Evolutionary conservation across 1,140 invertebrate species (phyloP).

Genomic region (Thalassaphorura encarpata): DNA sequence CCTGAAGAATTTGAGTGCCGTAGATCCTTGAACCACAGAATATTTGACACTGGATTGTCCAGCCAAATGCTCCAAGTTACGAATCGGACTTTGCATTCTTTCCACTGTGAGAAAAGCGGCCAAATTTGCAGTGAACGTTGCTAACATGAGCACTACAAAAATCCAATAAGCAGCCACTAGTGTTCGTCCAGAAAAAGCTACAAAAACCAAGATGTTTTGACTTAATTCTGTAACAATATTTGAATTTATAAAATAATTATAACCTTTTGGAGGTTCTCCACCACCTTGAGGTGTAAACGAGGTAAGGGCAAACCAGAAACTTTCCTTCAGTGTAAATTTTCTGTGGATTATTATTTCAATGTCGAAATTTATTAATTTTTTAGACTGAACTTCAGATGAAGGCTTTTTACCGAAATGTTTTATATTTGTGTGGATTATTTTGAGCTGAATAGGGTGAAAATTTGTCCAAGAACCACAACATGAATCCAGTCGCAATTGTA

Average conservation of each 20-base stretch:
- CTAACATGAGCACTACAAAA: conserved; percentile 83
- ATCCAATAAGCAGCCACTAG: conserved; percentile 86
- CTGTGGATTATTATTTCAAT: conserved; percentile 43
- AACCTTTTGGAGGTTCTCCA: conserved; percentile 37
- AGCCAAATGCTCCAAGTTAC: conserved; percentile 75
- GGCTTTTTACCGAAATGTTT: conserved; percentile 57
- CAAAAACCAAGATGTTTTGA: conserved; percentile 51
- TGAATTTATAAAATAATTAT: too few species aligned
- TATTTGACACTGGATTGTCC: conserved; percentile 83
- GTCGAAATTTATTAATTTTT: not conserved
- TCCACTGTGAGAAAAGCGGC: conserved; percentile 77
- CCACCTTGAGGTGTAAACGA: conserved; percentile 86
- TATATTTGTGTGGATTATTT: conserved; percentile 70
- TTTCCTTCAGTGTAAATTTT: conserved; percentile 76
- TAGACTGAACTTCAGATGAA: not conserved
- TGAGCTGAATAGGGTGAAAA: conserved; percentile 78
- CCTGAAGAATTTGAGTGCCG: conserved; percentile 70
- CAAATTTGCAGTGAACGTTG: conserved; percentile 93
- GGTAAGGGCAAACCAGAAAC: conserved; percentile 87
- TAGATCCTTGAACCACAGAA: conserved; percentile 69
- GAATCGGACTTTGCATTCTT: conserved; percentile 83
- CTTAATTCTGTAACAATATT: not conserved
- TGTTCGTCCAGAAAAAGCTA: conserved; percentile 68
- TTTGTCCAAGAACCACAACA: conserved; percentile 79
- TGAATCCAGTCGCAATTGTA: conserved; percentile 65